Evolutionary conservation across 2,797 vertebrate species (phyloP), one percentile per base, ranked within the genome.

Genomic region (Oreochromis grahami): DNA sequence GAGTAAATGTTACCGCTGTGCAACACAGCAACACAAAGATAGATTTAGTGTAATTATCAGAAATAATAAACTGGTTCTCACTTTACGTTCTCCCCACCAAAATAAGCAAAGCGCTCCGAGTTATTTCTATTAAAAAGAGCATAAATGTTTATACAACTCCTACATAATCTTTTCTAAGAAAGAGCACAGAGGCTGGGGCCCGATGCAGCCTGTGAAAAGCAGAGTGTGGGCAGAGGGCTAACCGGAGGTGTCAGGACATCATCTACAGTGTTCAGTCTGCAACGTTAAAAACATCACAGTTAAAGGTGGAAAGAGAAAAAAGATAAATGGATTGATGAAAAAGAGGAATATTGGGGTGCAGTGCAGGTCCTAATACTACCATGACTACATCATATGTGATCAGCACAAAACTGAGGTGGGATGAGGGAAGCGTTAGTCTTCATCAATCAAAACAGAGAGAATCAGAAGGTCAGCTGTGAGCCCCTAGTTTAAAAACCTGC

Each of bases 201-300:
- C 17, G 51, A 77, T 78, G 74, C n/a, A 56, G 14, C 21, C 43
- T 6, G 51, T 53, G 68, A 84, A 84, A 81, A 51, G 56, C 80
- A 76, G 32, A 72, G 50, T 77, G 85, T 82, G 41, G 91, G 84
- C 72, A 26, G 72, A 81, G 45, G 86, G 50, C 58, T 77, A 77
- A 84, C 86, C 60, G 41, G 68, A 89, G 84, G 86, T 89, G 88
- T 80, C 81, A 60, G 87, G 77, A 84, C 70, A 26, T 81, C 50
- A 80, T 92, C 86, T 88, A 52, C 72, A 84, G 77, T 60, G 34
- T 21, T 76, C 65, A 65, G 38, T 89, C 58, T 68, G 83, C 11
- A 24, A 34, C 53, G 63, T 82, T 80, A 80, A 84, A 76, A 74
- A 65, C 53, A 51, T 53, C 38, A 56, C 3, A 24, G 24, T 24